Conservation (phyloP, 2,888 invertebrate genomes). For the Euspilapteryx auroguttella region DNA sequence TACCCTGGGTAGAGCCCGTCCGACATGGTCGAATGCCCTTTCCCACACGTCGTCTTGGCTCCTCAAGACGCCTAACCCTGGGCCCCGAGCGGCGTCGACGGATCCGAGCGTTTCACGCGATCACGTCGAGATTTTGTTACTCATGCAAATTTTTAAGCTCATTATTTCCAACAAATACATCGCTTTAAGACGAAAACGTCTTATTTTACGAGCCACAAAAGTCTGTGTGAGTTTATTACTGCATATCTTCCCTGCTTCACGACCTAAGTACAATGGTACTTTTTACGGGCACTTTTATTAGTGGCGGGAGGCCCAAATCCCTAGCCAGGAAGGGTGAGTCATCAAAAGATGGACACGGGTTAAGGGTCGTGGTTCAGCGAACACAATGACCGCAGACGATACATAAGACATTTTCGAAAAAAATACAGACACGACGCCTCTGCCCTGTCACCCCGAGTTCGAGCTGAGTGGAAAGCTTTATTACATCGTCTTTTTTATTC, state of each 20-base stretch:
- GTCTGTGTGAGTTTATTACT: too few species aligned
- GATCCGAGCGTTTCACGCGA: too few species aligned
- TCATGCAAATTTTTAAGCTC: slow-evolving; percentile 4
- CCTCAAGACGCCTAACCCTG: slow-evolving; percentile 8
- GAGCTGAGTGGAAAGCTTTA: too few species aligned
- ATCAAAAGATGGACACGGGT: slow-evolving; percentile 29
- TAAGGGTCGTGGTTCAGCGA: slow-evolving; percentile 33
- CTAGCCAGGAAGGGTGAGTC: slow-evolving; percentile 44
- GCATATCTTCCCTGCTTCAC: too few species aligned
- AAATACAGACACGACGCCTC: too few species aligned
- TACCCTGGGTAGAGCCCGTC: slow-evolving; percentile 14
- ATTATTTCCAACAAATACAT: background rate
- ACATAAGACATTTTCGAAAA: too few species aligned
- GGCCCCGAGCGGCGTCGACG: too few species aligned
- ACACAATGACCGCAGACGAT: slow-evolving; percentile 14
- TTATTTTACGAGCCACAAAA: slow-evolving; percentile 2
- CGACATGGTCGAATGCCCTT: slow-evolving; percentile 9
- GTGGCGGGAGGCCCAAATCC: slow-evolving; percentile 32
- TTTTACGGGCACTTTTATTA: slow-evolving; percentile 25
- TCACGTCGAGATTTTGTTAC: too few species aligned
- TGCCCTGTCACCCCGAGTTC: too few species aligned
- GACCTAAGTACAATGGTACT: slow-evolving; percentile 38
- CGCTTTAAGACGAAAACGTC: background rate
- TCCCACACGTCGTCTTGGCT: slow-evolving; percentile 20
- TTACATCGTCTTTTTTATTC: too few species aligned